Evolutionary conservation across 2,113 vertebrate genomes (phyloP).

Genomic region (Vombatus ursinus): DNA sequence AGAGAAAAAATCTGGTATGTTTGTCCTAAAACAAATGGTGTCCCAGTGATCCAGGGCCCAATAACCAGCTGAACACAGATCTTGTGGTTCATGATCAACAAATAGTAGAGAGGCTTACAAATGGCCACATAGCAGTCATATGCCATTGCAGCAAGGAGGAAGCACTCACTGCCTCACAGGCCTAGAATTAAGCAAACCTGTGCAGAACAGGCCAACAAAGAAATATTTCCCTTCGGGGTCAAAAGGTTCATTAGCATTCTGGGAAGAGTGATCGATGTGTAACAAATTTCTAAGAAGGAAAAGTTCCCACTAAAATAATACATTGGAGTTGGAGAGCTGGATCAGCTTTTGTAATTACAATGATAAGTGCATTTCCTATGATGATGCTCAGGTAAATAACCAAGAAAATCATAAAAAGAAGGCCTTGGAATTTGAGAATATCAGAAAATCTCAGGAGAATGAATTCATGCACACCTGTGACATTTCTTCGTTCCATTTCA

Average conservation of each 20-base stretch:
- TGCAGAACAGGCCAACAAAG: constrained; percentile 7
- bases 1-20: neutral
- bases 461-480: neutral
- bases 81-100: constrained; percentile 31
- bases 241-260: neutral
- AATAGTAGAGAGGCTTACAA: constrained; percentile 64
- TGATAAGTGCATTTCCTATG: constrained; percentile 21
- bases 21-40: neutral
- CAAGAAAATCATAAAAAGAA: constrained; percentile 15
- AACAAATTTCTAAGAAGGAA: constrained; percentile 44
- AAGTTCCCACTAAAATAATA: constrained; percentile 29
- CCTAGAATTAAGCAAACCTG: constrained; percentile 48
- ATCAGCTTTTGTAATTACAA: neutral
- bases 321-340: neutral
- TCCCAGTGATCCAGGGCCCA: constrained; percentile 51
- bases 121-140: constrained; percentile 62
- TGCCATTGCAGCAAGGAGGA: constrained; percentile 61
- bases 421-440: neutral
- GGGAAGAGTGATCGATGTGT: constrained; percentile 1
- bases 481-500: neutral
- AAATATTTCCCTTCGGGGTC: constrained; percentile 29
- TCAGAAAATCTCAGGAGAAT: too few species aligned
- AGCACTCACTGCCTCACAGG: constrained; percentile 38
- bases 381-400: neutral
- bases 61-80: constrained; percentile 39